Percentiles rank a stretch among this genome's conserved stretches.
These are phyloP conservation scores for Anhinga rufa DNA, from an alignment of 2,113 vertebrate species.

Conservation along the genomic window DNA sequence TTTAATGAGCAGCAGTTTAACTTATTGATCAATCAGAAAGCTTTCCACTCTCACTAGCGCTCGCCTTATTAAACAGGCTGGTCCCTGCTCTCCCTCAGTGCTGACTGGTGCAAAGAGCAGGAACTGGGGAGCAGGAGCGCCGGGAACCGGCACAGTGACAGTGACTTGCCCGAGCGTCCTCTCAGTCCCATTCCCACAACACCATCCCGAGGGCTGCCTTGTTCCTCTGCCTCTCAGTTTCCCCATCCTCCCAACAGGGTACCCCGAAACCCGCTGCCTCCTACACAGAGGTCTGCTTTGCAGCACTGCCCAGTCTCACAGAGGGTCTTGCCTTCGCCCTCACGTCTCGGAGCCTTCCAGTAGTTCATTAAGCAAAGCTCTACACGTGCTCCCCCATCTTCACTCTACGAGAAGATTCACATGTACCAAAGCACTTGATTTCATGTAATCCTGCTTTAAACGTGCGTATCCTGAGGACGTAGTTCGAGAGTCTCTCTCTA, in stretches of 20 bases:
- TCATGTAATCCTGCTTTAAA: background rate
- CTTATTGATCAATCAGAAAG: conserved; percentile 46
- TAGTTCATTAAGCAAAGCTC: background rate
- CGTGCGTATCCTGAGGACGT: background rate
- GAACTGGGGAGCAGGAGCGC: background rate
- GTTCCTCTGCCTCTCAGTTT: background rate
- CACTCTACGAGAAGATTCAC: background rate
- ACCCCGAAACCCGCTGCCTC: background rate
- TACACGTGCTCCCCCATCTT: background rate
- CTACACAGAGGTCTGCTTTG: background rate
- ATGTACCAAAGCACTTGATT: background rate
- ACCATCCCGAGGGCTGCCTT: background rate
- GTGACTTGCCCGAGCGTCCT: background rate
- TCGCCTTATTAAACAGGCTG: background rate
- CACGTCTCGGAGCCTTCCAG: background rate
- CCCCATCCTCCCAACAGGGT: background rate
- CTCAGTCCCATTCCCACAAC: background rate
- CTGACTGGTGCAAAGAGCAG: background rate
- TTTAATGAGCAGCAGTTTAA: conserved; percentile 30
- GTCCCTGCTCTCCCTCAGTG: background rate
- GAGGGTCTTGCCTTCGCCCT: background rate
- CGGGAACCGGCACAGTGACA: background rate
- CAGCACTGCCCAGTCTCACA: background rate
- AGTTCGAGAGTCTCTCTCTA: background rate
- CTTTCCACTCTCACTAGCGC: conserved; percentile 14